Base-by-base conservation (phyloP, 2,888 invertebrate species). In the Sepioteuthis lessoniana region DNA sequence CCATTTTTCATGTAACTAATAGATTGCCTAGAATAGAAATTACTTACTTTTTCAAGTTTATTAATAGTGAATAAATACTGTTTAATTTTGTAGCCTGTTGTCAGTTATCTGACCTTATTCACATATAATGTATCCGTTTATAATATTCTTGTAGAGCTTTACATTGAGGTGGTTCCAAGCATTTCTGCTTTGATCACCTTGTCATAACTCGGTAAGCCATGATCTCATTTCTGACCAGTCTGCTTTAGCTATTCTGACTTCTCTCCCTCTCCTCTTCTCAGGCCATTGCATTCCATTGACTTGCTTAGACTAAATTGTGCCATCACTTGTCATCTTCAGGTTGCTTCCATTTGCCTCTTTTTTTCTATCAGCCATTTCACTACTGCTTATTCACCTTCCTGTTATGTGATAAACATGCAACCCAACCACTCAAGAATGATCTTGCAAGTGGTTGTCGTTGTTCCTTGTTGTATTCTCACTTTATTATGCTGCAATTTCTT, bases 131-230 rank as follows among this genome's bases (percentile, higher is more conserved):
- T 60, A 8, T 60, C 8, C 31, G 28, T 92, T 46, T 47, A 31
- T n/a, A 46, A 92, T 92, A 92, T 92, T 92, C 92, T 92, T 92
- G 92, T 92, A 92, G 92, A 31, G 92, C 31, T 25, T 46, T 91
- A 38, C 37, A 37, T 92, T 46, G 46, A 76, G 92, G 92, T 92
- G 92, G 31, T 91, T 42, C 8, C 42, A 91, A 91, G 28, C 91
- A 37, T 91, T 92, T 92, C 10, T 25, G 31, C 47, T 42, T 47
- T 92, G 42, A 42, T 47, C 92, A 92, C 46, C 92, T 92, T 47
- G 92, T 92, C n/a, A 42, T 92, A 31, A 92, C 92, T 92, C 42
- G n/a, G 92, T 92, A 92, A 92, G 46, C 92, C 28, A 46, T 46
- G 46, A 46, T 46, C 46, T 31, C 28, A 92, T 92, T 92, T 92